Conservation (phyloP, 2,113 vertebrate species). For the Panthera leo region DNA sequence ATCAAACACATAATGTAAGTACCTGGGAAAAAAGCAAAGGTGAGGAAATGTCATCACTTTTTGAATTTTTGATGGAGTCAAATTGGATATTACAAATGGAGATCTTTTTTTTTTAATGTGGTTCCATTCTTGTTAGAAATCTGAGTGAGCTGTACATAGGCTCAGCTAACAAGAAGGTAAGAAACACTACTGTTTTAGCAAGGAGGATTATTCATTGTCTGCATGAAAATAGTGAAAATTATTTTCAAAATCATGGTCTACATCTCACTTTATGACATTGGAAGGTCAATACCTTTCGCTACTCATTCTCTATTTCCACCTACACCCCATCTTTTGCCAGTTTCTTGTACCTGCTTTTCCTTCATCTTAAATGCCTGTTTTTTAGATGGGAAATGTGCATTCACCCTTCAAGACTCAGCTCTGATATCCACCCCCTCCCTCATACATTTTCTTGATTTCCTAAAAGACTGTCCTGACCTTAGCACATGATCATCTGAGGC, state of each 20-base stretch:
- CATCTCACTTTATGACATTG: not conserved
- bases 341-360: not conserved
- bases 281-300: not conserved
- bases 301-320: too few species aligned
- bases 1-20: conserved; percentile 97
- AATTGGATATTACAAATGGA: not conserved
- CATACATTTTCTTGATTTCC: not conserved
- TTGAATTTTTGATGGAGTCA: not conserved
- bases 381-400: accelerated
- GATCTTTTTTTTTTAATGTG: not conserved
- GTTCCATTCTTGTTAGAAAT: not conserved
- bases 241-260: not conserved
- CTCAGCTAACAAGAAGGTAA: not conserved
- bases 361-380: not conserved
- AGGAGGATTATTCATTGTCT: not conserved
- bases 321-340: not conserved
- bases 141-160: not conserved
- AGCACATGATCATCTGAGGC: not conserved
- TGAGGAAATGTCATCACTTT: not conserved
- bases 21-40: conserved; percentile 83
- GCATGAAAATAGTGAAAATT: not conserved
- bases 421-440: too few species aligned
- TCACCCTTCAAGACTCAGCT: not conserved
- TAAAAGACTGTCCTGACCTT: not conserved
- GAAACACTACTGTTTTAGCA: not conserved